A percentile compares a stretch with the other conserved stretches of the same genome.
Conservation (phyloP, 2,113 vertebrate genomes). For the Esox niger region DNA sequence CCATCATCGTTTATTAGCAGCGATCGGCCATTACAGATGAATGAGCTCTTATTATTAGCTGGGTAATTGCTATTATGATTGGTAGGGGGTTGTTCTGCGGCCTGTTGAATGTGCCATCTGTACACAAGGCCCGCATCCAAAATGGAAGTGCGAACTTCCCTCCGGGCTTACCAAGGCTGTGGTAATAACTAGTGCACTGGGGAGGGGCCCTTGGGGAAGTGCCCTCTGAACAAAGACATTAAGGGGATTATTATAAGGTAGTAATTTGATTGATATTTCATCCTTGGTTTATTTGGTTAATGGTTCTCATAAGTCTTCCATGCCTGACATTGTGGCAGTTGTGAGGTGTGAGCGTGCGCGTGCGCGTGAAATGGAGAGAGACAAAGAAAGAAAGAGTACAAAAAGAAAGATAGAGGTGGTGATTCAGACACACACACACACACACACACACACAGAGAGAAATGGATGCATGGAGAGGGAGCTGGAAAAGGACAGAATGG, state of each 20-base stretch:
- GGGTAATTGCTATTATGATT: constrained; percentile 61
- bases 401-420: no score
- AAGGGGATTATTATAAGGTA: constrained; percentile 61
- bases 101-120: constrained; percentile 42
- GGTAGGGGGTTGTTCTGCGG: constrained; percentile 50
- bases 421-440: no score
- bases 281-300: constrained; percentile 61
- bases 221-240: constrained; percentile 66
- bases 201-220: constrained; percentile 18
- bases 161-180: no score
- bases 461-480: no score
- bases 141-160: no score
- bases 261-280: constrained; percentile 71
- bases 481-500: no score
- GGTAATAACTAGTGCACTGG: no score
- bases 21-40: constrained; percentile 48
- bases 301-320: constrained; percentile 44
- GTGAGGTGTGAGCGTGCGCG: not conserved
- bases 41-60: constrained; percentile 49
- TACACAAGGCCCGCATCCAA: not conserved
- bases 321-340: not conserved
- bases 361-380: not conserved
- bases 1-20: constrained; percentile 43
- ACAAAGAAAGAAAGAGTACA: no score
- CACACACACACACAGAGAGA: no score